phyloP scores from a whole-genome alignment of 2,888 invertebrate species.

The Cacoxenus indagator region DNA sequence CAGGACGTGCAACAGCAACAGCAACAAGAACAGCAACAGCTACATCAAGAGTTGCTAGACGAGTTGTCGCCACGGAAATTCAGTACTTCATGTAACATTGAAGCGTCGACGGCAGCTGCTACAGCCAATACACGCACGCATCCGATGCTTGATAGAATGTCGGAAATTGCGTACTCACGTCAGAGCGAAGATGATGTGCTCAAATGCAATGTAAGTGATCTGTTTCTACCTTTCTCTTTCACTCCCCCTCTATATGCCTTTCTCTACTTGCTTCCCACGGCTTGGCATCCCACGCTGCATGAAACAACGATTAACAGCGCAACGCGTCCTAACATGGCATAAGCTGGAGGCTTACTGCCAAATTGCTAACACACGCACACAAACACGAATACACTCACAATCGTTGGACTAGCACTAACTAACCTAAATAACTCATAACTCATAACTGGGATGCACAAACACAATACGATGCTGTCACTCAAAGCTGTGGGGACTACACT shows the following conservation, averaged over 20 bases:
- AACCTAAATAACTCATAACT: neutral
- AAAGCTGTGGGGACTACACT: neutral
- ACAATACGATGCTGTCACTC: neutral
- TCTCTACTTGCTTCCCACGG: too few species aligned
- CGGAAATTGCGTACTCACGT: neutral
- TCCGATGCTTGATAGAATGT: slow-evolving; percentile 13
- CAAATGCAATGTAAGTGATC: slow-evolving; percentile 9
- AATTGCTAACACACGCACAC: neutral
- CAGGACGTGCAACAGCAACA: neutral
- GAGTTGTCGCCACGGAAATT: neutral
- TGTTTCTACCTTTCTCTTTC: neutral
- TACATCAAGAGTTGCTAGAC: neutral
- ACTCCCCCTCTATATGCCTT: too few species aligned
- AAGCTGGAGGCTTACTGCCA: neutral
- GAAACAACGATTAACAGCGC: too few species aligned
- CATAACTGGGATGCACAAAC: neutral
- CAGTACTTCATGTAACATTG: neutral
- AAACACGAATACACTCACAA: neutral
- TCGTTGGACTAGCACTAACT: neutral
- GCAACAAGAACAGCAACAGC: slow-evolving; percentile 19
- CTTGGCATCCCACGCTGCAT: too few species aligned
- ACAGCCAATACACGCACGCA: neutral
- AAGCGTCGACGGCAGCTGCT: neutral
- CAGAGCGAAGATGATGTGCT: slow-evolving; percentile 1
- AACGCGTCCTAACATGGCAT: too few species aligned